A percentile compares a stretch with the other conserved stretches of the same genome.
Evolutionary conservation across 2,888 invertebrate genomes (phyloP).

Genomic region (Tinea trinotella): DNA sequence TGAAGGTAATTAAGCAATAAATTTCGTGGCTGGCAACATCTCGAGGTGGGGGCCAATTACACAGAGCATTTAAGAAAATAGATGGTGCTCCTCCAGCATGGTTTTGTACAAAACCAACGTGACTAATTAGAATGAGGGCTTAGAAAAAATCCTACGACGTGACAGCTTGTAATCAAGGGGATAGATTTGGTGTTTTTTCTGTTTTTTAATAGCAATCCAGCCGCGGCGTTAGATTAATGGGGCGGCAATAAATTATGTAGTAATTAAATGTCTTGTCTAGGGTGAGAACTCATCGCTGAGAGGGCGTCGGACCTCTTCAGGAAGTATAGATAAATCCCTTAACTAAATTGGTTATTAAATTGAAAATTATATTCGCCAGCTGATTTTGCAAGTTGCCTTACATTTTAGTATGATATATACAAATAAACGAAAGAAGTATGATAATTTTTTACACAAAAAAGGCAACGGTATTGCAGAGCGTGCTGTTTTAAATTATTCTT

Average conservation of each 20-base stretch:
- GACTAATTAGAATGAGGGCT: conserved; percentile 66
- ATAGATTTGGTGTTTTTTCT: conserved; percentile 49
- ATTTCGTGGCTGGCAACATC: conserved; percentile 66
- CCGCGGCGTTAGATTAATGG: conserved; percentile 57
- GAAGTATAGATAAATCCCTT: conserved; percentile 6
- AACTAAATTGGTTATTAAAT: conserved; percentile 1
- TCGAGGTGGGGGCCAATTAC: conserved; percentile 67
- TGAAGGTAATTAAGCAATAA: conserved; percentile 74
- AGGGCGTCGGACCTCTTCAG: conserved; percentile 4
- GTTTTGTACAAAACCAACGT: conserved; percentile 39
- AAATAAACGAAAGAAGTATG: no score
- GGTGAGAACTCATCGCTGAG: conserved; percentile 26
- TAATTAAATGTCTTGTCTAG: conserved; percentile 63
- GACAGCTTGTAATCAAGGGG: conserved; percentile 71
- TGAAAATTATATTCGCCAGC: not conserved
- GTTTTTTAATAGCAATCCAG: conserved; percentile 40
- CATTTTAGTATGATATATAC: no score
- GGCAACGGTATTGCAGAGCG: no score
- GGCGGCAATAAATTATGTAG: conserved; percentile 57
- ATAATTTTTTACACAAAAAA: no score
- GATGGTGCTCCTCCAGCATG: conserved; percentile 29
- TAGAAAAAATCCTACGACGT: conserved; percentile 68
- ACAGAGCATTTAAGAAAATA: conserved; percentile 61
- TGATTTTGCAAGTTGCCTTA: no score
- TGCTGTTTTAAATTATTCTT: no score